These are phyloP conservation scores for Drosophila pseudoananassae DNA, from an alignment of 1,140 invertebrate species.

Conservation along the genomic window DNA sequence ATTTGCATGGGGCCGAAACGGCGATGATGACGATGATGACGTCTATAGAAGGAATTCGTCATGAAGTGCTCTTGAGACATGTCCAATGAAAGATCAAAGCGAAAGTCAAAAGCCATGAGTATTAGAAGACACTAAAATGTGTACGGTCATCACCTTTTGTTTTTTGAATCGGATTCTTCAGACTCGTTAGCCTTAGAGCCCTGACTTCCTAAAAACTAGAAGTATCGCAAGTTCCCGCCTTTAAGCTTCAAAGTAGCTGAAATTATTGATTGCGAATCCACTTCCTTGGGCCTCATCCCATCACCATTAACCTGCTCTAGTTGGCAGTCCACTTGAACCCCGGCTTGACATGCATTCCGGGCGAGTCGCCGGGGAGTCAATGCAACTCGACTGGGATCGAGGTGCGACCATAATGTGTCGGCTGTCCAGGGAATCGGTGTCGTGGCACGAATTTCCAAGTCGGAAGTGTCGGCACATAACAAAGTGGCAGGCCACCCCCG, in stretches of 20 bases:
- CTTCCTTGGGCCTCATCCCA: constrained; percentile 4
- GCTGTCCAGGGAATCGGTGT: constrained; percentile 47
- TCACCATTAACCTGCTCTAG: constrained; percentile 57
- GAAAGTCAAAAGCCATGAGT: constrained; percentile 48
- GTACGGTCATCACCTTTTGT: constrained; percentile 7
- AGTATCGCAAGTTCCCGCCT: neutral
- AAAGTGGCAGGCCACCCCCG: constrained; percentile 31
- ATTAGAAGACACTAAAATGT: neutral
- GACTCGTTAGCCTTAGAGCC: neutral
- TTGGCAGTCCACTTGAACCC: constrained; percentile 51
- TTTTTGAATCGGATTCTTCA: neutral
- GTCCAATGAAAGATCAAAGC: constrained; percentile 58
- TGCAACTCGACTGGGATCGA: constrained; percentile 45
- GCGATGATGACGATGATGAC: constrained; percentile 42
- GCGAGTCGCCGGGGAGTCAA: constrained; percentile 29
- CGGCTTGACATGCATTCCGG: constrained; percentile 39
- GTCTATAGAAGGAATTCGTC: constrained; percentile 41
- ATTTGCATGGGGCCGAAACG: constrained; percentile 45
- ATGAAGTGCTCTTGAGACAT: constrained; percentile 44
- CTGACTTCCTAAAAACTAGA: constrained; percentile 2
- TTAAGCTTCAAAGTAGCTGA: constrained; percentile 21
- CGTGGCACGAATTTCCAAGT: constrained; percentile 55
- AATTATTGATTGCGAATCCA: constrained; percentile 40
- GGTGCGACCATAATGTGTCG: constrained; percentile 55
- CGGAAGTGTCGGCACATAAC: constrained; percentile 58